Evolutionary conservation across 1,140 invertebrate genomes (phyloP), one percentile per base, ranked within the genome.

Genomic region (Dysdera silvatica): DNA sequence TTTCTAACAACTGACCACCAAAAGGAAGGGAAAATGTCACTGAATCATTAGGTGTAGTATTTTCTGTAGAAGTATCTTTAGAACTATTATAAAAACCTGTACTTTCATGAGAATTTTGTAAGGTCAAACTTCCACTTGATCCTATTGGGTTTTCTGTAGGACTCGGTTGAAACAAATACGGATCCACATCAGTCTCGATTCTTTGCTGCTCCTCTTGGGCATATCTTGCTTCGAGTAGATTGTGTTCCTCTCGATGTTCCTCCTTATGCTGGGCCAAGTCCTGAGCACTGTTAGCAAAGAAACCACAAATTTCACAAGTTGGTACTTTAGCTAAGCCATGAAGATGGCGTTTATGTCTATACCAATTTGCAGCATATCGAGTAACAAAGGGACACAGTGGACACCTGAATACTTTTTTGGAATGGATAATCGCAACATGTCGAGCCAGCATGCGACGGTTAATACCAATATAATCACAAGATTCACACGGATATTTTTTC

Each of bases 311-410:
- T 53, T 66, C 65, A 57, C 58, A 66, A 55, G 45, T 48, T 32
- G 56, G 32, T 16, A 20, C 29, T 62, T 54, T 56, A 35, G 16
- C 52, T 31, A 67, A 41, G 6, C 61, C 61, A 54, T 67, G 66
- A 41, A 67, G 28, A 48, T 55, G 48, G 29, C 66, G 53, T 29
- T 59, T 60, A 40, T 66, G 63, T 26, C 61, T n/a, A 37, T 67
- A 67, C 40, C 54, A 67, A 35, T 67, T 67, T 5, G 65, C 56
- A 29, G 43, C 41, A 52, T 65, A 69, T 20, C 67, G 49, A 20
- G 68, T 66, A 12, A 68, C 65, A 61, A 71, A 71, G 28, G 68
- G 67, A 56, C 69, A 71, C 4, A 68, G 29, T 23, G 69, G 66
- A 64, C 69, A 71, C 40, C 57, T 68, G 43, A 66, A 64, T 23